Evolutionary conservation across 2,113 vertebrate genomes (phyloP), one percentile per base, ranked within the genome.

Genomic region (Urocolius indicus): DNA sequence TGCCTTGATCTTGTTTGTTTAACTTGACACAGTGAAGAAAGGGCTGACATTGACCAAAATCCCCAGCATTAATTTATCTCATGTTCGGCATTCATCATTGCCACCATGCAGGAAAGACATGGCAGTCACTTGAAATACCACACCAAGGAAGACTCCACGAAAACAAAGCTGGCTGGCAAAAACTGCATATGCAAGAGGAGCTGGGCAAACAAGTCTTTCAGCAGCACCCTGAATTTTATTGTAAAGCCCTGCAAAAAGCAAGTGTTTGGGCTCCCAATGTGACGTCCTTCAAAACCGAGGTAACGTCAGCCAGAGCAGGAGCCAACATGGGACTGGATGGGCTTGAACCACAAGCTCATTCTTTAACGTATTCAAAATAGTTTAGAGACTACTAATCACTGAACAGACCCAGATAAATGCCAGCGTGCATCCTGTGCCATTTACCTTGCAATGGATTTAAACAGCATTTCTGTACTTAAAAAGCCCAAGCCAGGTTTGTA

Each of bases 1-100:
- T 98, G 97, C 98, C 98, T 99, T 99, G 98, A 99, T 99, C 98
- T 99, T 99, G 99, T 99, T 99, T 99, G 99, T 99, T 99, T 99
- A 99, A 99, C 98, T 99, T 99, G 99, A 99, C 99, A 99, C 98
- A 97, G 98, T 98, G 99, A 99, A 99, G 98, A 99, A 99, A 99
- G 98, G 98, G 98, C 98, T 98, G 99, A 99, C 99, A 99, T 98
- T 99, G 99, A 99, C 98, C 99, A 98, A 99, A 99, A 98, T 98
- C 98, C 97, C 98, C 98, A 98, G 98, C 99, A 99, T 99, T 99
- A 99, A 99, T 99, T 99, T 98, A 98, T 98, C 98, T 98, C 98
- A 98, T 99, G 99, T 99, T 99, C 98, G 94, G 98, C 99, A 99
- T 99, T 99, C 99, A 99, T 99, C 99, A 99, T 98, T 99, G 99